A percentile compares a stretch with the other conserved stretches of the same genome.
phyloP scores from a whole-genome alignment of 1,140 invertebrate genomes.

The Goniozus legneri region DNA sequence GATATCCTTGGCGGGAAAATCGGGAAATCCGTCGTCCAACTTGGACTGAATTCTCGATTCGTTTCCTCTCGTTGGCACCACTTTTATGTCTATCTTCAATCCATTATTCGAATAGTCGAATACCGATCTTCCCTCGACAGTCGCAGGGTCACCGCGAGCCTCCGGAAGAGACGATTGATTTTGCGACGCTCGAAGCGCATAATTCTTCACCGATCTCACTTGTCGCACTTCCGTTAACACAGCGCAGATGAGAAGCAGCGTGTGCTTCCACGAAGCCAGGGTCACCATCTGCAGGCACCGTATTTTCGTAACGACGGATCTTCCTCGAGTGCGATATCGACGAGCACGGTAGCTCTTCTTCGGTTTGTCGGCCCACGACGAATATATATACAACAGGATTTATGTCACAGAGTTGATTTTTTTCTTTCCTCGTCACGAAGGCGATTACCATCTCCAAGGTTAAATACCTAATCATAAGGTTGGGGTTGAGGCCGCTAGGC shows the following conservation, averaged over 20 bases:
- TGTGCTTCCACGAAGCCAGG: background rate
- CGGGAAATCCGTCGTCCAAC: conserved; percentile 31
- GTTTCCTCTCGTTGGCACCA: conserved; percentile 24
- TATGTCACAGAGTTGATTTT: background rate
- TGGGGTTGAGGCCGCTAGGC: background rate
- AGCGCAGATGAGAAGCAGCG: background rate
- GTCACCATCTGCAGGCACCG: background rate
- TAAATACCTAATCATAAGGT: background rate
- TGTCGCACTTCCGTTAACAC: background rate
- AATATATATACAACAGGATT: background rate
- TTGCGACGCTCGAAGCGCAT: background rate
- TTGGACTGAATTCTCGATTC: background rate
- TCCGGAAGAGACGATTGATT: background rate
- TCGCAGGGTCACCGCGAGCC: conserved; percentile 8
- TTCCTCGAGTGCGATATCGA: background rate
- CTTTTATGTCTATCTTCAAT: conserved; percentile 35
- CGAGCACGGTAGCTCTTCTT: background rate
- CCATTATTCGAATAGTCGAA: conserved; percentile 42
- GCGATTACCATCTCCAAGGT: background rate
- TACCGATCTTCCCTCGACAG: conserved; percentile 20
- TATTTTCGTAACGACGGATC: background rate
- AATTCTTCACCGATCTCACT: background rate
- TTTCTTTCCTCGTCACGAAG: background rate
- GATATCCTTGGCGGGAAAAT: conserved; percentile 40
- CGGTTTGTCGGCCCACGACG: no score